Evolutionary conservation across 2,797 vertebrate species (phyloP).

Genomic region (Echiichthys vipera): DNA sequence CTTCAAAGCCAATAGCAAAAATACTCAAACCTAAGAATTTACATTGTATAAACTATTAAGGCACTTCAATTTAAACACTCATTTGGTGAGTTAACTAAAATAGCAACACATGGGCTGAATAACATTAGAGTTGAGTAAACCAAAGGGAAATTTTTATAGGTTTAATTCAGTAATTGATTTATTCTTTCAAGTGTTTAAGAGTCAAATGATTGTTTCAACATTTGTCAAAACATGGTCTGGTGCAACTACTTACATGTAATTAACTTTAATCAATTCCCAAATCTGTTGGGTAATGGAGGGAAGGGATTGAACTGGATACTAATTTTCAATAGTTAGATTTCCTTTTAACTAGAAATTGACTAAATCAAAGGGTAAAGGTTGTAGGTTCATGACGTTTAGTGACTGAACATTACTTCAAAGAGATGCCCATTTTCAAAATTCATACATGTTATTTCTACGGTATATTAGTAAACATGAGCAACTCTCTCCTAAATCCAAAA

Average conservation of each 20-base stretch:
- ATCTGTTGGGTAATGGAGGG: constrained; percentile 21
- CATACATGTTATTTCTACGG: too few relatives aligned
- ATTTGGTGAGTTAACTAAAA: constrained; percentile 5
- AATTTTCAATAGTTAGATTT: constrained; percentile 21
- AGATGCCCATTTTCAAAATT: too few relatives aligned
- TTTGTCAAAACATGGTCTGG: constrained; percentile 49
- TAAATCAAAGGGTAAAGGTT: too few relatives aligned
- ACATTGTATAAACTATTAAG: not conserved
- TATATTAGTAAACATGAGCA: too few relatives aligned
- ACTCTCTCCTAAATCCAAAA: too few relatives aligned
- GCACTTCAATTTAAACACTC: not conserved
- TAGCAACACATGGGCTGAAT: not conserved
- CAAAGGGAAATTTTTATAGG: constrained; percentile 17
- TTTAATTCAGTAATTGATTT: constrained; percentile 24
- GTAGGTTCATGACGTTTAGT: not conserved
- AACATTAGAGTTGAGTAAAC: not conserved
- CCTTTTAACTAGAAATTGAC: constrained; percentile 35
- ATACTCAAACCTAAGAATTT: constrained; percentile 9
- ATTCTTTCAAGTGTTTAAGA: constrained; percentile 31
- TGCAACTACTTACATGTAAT: constrained; percentile 26
- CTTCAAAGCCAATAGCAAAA: constrained; percentile 37
- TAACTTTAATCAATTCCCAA: constrained; percentile 37
- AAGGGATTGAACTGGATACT: constrained; percentile 10
- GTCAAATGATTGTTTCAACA: constrained; percentile 37
- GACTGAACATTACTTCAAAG: not conserved